Evolutionary conservation across 2,113 vertebrate species (phyloP).

Genomic region (Tachycineta bicolor): DNA sequence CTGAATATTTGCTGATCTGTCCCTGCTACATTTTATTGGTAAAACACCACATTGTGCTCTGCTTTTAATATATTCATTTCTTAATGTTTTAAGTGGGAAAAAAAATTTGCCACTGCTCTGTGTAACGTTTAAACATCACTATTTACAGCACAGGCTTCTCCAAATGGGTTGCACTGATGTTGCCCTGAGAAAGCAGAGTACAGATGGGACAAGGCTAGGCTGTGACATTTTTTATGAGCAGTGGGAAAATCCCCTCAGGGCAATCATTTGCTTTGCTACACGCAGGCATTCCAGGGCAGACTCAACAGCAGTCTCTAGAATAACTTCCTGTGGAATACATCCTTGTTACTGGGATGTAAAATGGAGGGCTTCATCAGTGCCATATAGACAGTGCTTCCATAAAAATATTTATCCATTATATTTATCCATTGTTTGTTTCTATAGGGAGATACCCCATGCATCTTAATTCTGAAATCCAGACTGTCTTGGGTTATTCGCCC

Average conservation of each 20-base stretch:
- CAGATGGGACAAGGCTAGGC: constrained; percentile 60
- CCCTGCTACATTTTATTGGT: neutral
- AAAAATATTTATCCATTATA: neutral
- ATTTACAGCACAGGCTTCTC: constrained; percentile 38
- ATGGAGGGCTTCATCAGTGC: neutral
- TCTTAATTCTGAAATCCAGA: neutral
- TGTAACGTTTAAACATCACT: constrained; percentile 17
- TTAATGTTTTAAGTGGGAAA: constrained; percentile 1
- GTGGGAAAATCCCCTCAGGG: constrained; percentile 72
- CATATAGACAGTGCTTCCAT: neutral
- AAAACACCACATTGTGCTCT: neutral
- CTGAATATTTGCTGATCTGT: neutral
- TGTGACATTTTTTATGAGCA: constrained; percentile 68
- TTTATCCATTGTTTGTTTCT: neutral
- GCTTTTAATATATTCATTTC: constrained; percentile 15
- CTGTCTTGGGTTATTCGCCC: neutral
- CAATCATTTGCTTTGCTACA: constrained; percentile 69
- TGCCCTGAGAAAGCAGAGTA: constrained; percentile 40
- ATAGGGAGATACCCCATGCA: neutral
- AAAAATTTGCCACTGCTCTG: neutral
- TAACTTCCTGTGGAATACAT: constrained; percentile 12
- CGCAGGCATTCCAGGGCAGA: constrained; percentile 57
- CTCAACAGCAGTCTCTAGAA: constrained; percentile 29
- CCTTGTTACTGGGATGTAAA: neutral
- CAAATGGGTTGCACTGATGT: constrained; percentile 23